Conservation (phyloP, 2,113 vertebrate species). For the Raja brachyura region DNA sequence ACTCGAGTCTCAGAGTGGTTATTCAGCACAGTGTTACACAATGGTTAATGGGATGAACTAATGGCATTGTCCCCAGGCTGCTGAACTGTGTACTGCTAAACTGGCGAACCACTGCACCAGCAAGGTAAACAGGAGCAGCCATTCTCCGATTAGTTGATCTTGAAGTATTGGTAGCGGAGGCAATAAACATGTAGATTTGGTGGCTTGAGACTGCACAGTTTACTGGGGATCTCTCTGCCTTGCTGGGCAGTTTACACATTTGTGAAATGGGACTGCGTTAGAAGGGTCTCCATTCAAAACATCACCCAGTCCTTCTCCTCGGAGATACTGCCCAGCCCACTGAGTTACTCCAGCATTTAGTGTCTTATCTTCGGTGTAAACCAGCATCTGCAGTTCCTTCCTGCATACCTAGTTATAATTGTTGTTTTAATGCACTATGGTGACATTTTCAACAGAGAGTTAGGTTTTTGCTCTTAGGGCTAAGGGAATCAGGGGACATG, state of each 20-base stretch:
- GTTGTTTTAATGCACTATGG: no score
- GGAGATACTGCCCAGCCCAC: no score
- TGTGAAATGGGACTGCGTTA: not conserved
- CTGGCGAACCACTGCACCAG: not conserved
- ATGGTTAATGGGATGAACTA: not conserved
- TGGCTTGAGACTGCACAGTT: not conserved
- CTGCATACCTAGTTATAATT: not conserved
- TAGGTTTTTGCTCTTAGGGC: no score
- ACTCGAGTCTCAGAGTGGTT: not conserved
- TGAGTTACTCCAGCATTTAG: no score
- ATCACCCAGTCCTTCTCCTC: no score
- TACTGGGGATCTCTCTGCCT: not conserved
- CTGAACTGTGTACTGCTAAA: not conserved
- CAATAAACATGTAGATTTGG: not conserved
- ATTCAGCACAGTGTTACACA: not conserved
- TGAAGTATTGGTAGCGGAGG: not conserved
- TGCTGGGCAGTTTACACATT: not conserved
- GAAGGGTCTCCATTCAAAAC: no score
- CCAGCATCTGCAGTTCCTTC: no score
- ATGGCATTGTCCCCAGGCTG: not conserved
- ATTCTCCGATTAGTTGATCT: not conserved
- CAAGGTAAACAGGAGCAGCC: constrained; percentile 24
- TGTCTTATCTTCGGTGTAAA: no score
- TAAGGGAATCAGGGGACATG: no score
- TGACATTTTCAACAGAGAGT: no score